Percentiles rank a stretch among this genome's conserved stretches.
Conservation (phyloP, 2,888 invertebrate species). For the Thecophora atra region DNA sequence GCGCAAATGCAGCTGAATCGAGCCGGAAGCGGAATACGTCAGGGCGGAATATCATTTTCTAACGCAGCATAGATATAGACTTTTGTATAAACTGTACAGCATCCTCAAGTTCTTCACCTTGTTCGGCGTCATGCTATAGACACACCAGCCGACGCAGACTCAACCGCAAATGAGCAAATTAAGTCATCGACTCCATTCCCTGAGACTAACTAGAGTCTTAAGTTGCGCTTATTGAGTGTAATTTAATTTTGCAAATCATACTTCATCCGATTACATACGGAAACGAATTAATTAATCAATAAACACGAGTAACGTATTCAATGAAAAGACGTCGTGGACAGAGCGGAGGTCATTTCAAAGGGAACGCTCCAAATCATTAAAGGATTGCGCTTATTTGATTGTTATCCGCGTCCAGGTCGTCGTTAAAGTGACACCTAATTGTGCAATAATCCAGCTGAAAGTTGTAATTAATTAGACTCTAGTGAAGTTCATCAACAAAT, state of each 20-base stretch:
- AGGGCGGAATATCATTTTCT: conserved; percentile 62
- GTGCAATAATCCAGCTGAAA: not conserved
- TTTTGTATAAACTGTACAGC: conserved; percentile 66
- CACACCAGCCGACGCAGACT: conserved; percentile 11
- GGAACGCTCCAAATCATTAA: too few relatives aligned
- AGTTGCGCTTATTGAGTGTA: not conserved
- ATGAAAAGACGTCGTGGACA: too few relatives aligned
- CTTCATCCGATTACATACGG: too few relatives aligned
- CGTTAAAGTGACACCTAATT: not conserved
- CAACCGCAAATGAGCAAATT: not conserved
- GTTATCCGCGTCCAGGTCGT: not conserved
- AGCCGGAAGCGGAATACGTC: conserved; percentile 65
- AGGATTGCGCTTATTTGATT: too few relatives aligned
- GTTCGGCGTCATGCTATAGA: conserved; percentile 64
- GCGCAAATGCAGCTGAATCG: conserved; percentile 66
- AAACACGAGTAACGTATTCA: too few relatives aligned
- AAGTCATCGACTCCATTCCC: not conserved
- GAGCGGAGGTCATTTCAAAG: too few relatives aligned
- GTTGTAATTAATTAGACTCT: not conserved
- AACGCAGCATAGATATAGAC: conserved; percentile 63
- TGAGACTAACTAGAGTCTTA: not conserved
- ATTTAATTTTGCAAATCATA: too few relatives aligned
- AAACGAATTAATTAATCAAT: too few relatives aligned
- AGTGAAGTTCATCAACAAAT: too few relatives aligned
- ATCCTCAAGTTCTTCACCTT: conserved; percentile 65